Conservation (phyloP, 1,140 invertebrate species). For the Alviniconcha marisindica region DNA sequence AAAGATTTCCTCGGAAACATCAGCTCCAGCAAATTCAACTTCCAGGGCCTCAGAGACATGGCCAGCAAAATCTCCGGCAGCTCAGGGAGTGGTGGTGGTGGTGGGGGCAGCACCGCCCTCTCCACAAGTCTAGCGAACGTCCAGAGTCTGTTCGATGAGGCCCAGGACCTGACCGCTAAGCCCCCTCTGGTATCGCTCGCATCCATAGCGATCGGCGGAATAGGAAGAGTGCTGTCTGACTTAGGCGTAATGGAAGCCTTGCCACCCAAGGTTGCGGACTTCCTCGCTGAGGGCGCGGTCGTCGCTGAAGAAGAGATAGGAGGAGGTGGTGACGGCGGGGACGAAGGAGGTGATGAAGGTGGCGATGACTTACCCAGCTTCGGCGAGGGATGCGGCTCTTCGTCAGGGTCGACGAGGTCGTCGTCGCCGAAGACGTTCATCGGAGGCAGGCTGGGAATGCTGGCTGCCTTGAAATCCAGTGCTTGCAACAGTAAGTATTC, state of each 20-base stretch:
- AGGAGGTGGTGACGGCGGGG: too few relatives aligned
- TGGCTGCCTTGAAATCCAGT: not conserved
- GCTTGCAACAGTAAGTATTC: not conserved
- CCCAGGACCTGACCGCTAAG: not conserved
- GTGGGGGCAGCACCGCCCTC: not conserved
- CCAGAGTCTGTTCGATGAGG: not conserved
- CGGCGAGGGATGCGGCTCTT: not conserved
- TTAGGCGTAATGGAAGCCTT: not conserved
- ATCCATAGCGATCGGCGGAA: not conserved
- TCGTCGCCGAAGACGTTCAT: not conserved
- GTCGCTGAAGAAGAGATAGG: not conserved
- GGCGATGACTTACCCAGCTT: not conserved
- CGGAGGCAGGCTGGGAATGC: not conserved
- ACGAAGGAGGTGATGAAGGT: not conserved
- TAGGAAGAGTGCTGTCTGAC: not conserved
- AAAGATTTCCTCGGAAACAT: constrained; percentile 17
- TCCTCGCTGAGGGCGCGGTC: not conserved
- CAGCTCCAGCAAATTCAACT: not conserved
- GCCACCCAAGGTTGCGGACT: not conserved
- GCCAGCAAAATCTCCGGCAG: not conserved
- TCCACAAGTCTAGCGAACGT: not conserved
- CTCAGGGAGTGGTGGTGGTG: not conserved
- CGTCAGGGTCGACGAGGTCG: not conserved
- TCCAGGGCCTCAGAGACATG: not conserved
- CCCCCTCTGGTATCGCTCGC: not conserved